Evolutionary conservation across 2,797 vertebrate genomes (phyloP), one percentile per base, ranked within the genome.

Genomic region (Pseudopleuronectes americanus): DNA sequence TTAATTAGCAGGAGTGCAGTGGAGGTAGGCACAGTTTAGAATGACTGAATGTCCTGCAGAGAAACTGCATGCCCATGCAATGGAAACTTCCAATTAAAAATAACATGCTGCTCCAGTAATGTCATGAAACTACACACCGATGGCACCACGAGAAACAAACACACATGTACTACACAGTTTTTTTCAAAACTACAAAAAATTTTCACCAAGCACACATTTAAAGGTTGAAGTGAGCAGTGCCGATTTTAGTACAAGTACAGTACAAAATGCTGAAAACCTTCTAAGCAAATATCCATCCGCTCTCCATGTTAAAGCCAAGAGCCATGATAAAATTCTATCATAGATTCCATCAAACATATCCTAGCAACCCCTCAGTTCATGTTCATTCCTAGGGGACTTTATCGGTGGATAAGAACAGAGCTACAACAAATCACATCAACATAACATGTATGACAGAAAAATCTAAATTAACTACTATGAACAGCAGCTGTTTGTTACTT

Each of bases 1-100:
- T 47, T 10, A 28, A 45, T 65, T 54, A 68, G 31, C 36, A 22
- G 23, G 19, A 49, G 14, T 49, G 51, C 51, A 56, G 33, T 13
- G 6, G 12, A 5, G 19, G 24, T 14, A 7, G 19, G 19, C n/a
- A 33, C 14, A 54, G 19, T 54, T 59, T 24, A 57, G 24, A 38
- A 13, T 13, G 12, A 57, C 38, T 41, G 9, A 45, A 19, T 49
- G 24, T 26, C 23, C 13, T 48, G 49, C 2, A 0, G 17, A 22
- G 24, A 9, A 56, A 51, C 31, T 10, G 13, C 14, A 63, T 60
- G 12, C 14, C 12, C 0, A 28, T 63, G 21, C 8, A 67, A 58
- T 9, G 8, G 21, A 58, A 53, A 58, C 6, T 19, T 45, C 14
- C 43, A 41, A 9, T 56, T 4, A 31, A 59, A 62, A 56, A 52